A percentile compares a stretch with the other conserved stretches of the same genome.
Conservation (phyloP, 2,888 invertebrate species). For the Colletes collaris region DNA sequence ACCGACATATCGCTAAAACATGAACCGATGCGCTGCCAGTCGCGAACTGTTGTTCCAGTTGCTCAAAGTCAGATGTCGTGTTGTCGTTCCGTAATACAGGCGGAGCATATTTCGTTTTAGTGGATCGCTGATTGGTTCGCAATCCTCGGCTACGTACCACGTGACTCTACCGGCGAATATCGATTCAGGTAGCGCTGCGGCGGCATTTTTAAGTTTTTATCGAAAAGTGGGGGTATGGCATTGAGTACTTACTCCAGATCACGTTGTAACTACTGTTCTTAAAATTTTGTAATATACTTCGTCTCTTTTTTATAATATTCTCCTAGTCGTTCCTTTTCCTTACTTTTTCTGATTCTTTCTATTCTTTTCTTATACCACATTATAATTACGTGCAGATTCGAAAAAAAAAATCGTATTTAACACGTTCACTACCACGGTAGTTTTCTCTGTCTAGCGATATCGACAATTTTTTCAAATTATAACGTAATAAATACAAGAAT, state of each 20-base stretch:
- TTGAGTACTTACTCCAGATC: constrained; percentile 65
- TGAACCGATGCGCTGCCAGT: constrained; percentile 78
- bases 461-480: too few species aligned
- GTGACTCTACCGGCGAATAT: constrained; percentile 87
- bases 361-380: too few species aligned
- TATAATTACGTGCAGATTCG: not conserved
- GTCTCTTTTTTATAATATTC: constrained; percentile 22
- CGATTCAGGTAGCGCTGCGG: constrained; percentile 91
- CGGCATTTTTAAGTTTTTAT: constrained; percentile 91
- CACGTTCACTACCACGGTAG: too few species aligned
- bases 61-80: constrained; percentile 68
- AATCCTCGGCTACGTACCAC: constrained; percentile 74
- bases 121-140: constrained; percentile 78
- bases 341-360: not conserved
- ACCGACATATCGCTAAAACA: constrained; percentile 80
- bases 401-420: not conserved
- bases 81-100: constrained; percentile 64
- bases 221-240: constrained; percentile 75
- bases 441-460: too few species aligned
- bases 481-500: too few species aligned
- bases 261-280: constrained; percentile 65
- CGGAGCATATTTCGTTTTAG: constrained; percentile 61
- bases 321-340: not conserved
- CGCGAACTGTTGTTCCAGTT: constrained; percentile 75
- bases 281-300: constrained; percentile 32